Conservation (phyloP, 2,797 vertebrate species). For the Enteromius viviparus region DNA sequence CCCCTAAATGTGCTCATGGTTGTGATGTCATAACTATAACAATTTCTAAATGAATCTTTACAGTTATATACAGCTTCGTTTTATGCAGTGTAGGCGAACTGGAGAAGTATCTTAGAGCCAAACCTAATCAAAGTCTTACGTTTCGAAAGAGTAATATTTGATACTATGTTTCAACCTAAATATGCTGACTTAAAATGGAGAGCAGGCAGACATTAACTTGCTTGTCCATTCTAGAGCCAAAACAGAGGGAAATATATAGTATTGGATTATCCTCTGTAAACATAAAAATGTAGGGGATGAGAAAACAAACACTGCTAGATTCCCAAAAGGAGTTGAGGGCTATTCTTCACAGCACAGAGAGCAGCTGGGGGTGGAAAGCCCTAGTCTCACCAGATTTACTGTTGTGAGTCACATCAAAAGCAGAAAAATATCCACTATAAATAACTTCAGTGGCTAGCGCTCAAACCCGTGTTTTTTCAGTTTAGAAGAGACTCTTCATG, state of each 20-base stretch:
- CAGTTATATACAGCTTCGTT: background rate
- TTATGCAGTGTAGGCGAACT: background rate
- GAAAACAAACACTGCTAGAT: conserved; percentile 18
- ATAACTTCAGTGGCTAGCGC: conserved; percentile 47
- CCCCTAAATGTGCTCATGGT: background rate
- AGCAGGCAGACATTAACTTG: background rate
- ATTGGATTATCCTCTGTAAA: conserved; percentile 23
- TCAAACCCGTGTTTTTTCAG: conserved; percentile 35
- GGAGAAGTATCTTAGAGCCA: background rate
- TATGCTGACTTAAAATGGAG: conserved; percentile 26
- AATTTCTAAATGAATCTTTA: background rate
- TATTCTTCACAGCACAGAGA: conserved; percentile 32
- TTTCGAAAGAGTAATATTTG: conserved; percentile 16
- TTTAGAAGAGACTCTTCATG: conserved; percentile 47
- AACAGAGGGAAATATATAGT: conserved; percentile 13
- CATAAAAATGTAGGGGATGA: conserved; percentile 21
- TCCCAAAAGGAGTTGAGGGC: background rate
- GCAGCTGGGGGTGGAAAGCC: conserved; percentile 44
- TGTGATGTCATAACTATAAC: background rate
- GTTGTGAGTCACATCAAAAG: conserved; percentile 58
- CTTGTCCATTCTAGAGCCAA: background rate
- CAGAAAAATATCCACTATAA: conserved; percentile 58
- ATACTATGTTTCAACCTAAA: conserved; percentile 28
- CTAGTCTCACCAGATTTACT: conserved; percentile 49
- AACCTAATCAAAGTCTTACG: conserved; percentile 15